Evolutionary conservation across 2,113 vertebrate genomes (phyloP), one percentile per base, ranked within the genome.

Genomic region (Camelus dromedarius): DNA sequence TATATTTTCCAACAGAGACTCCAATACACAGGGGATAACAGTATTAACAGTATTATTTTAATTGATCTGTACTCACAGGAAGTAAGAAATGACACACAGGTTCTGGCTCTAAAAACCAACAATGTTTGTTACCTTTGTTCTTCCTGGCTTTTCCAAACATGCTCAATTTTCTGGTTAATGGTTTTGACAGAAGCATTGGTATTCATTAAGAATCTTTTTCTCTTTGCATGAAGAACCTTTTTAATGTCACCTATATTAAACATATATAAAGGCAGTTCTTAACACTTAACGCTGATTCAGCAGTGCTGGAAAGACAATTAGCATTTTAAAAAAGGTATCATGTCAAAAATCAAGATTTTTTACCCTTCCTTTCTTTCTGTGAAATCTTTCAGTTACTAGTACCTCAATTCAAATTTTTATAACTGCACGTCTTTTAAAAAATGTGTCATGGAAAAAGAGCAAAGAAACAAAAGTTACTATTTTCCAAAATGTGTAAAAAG

Each of bases 131-230:
- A 99, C 99, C 99, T 99, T 98, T 99, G 98, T 24, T 98, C 97
- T 92, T 99, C 98, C 69, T 99, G 98, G 16, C 62, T 98, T 98
- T 98, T 99, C 99, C 99, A 99, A 87, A 99, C 98, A 0, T 98
- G 97, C 92, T 99, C 99, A 98, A 99, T 98, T 97, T 99, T 99
- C 97, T 99, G 98, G 91, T 99, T 99, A 79, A 99, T 99, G 83
- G 98, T 99, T 97, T 99, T 99, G 89, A 99, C 97, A 46, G 99
- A 99, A 92, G 96, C 99, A 97, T 99, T 99, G 0, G 99, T 99
- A 46, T 99, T 98, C 96, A 89, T 95, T 97, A 99, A 99, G 95
- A 99, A 97, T 80, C 98, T 98, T 91, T 99, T 99, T 93, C 97
- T 99, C 97, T 99, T 99, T 85, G 98, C 98, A 95, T 98, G 97